Evolutionary conservation across 2,888 invertebrate genomes (phyloP).

Genomic region (Ceratothoa steindachneri): DNA sequence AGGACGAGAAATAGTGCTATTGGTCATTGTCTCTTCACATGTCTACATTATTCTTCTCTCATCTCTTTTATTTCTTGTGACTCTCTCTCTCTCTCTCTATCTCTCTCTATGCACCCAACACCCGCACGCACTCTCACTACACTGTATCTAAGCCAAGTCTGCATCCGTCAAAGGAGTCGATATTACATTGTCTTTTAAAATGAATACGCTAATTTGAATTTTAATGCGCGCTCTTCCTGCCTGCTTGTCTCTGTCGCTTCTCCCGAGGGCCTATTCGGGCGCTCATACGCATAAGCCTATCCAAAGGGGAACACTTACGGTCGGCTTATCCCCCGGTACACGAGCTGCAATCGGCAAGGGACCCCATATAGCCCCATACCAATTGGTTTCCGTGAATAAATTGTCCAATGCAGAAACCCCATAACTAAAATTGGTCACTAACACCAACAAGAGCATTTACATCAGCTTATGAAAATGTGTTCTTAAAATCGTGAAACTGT

Average conservation of each 20-base stretch:
- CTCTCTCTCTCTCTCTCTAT: neutral
- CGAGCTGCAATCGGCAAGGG: neutral
- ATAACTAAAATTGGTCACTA: no score
- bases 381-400: neutral
- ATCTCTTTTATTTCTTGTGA: neutral
- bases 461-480: no score
- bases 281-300: neutral
- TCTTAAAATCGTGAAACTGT: no score
- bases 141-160: neutral
- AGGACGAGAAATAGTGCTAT: no score
- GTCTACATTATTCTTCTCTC: no score
- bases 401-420: no score
- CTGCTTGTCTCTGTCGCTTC: neutral
- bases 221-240: neutral
- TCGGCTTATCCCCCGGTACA: neutral
- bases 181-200: constrained; percentile 10
- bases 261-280: neutral
- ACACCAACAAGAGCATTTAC: no score
- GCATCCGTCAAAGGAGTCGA: constrained; percentile 11
- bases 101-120: neutral
- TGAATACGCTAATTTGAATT: constrained; percentile 13
- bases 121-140: neutral
- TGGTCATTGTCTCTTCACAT: no score
- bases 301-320: neutral
- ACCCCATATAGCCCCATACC: neutral